Base-by-base conservation (phyloP, 2,888 invertebrate species). In the Leucoma salicis region DNA sequence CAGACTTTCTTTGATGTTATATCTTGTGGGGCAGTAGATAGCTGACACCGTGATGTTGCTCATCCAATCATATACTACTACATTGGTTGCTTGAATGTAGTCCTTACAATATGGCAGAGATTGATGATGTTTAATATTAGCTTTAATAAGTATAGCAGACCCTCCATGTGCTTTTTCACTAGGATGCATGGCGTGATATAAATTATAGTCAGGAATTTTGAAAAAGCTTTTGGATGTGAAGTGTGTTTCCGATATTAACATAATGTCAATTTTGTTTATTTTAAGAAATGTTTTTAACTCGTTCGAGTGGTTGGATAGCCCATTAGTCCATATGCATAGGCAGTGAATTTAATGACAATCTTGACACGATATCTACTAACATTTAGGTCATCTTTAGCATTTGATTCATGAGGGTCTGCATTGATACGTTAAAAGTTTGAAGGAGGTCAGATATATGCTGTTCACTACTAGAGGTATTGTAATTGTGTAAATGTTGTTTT, bases 151-250 rank as follows among this genome's bases (percentile, higher is more conserved):
- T n/a, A n/a, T n/a, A n/a, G n/a, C n/a, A n/a, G n/a, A n/a, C n/a
- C n/a, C n/a, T n/a, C n/a, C n/a, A n/a, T n/a, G n/a, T n/a, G n/a
- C n/a, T n/a, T n/a, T n/a, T n/a, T n/a, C n/a, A n/a, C n/a, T n/a
- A n/a, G n/a, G n/a, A n/a, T n/a, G n/a, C n/a, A n/a, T n/a, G n/a
- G n/a, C n/a, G n/a, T n/a, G n/a, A n/a, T n/a, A n/a, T n/a, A n/a
- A n/a, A n/a, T n/a, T n/a, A n/a, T n/a, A n/a, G n/a, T n/a, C n/a
- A n/a, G n/a, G n/a, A n/a, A n/a, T n/a, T n/a, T n/a, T n/a, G 42
- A 53, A 31, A 25, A 38, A 38, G 13, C 35, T 53, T 39, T 45
- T 54, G 0, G 14, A 14, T 8, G 53, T 51, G 11, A 57, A 54
- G 28, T 56, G 53, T 3, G 53, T 59, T 27, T 27, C 27, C 5